phyloP scores from a whole-genome alignment of 2,888 invertebrate genomes.

The Endomychus coccineus region DNA sequence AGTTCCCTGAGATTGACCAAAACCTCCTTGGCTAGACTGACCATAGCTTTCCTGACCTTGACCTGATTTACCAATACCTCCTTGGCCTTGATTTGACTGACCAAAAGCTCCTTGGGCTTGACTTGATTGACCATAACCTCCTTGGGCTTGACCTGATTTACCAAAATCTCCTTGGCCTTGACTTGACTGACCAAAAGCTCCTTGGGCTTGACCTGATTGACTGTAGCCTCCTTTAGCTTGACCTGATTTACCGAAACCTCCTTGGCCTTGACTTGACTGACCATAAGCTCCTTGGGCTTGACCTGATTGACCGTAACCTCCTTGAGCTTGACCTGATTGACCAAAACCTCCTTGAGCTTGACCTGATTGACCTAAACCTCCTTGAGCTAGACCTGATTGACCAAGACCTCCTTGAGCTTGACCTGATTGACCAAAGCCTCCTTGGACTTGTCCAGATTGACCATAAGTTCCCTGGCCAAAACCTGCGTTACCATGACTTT shows the following conservation, averaged over 20 bases:
- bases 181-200: conserved; percentile 5
- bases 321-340: conserved; percentile 3
- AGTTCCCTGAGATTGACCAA: conserved; percentile 1
- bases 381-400: no score
- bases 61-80: no score
- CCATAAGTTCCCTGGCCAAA: conserved; percentile 10
- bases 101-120: conserved; percentile 1
- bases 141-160: background rate
- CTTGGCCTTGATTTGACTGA: conserved; percentile 3
- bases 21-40: background rate
- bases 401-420: background rate
- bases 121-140: background rate
- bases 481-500: conserved; percentile 6
- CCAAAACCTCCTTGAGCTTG: conserved; percentile 1
- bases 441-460: conserved; percentile 6
- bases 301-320: conserved; percentile 6
- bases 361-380: conserved; percentile 2
- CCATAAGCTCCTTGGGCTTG: background rate
- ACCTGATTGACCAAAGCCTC: background rate
- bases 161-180: conserved; percentile 6
- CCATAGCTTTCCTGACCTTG: background rate
- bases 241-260: no score
- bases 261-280: conserved; percentile 1
- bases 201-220: conserved; percentile 2
- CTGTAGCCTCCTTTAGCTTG: background rate